Percentiles rank a stretch among this genome's conserved stretches.
phyloP scores from a whole-genome alignment of 2,113 vertebrate species.

The Muscicapa adusta region DNA sequence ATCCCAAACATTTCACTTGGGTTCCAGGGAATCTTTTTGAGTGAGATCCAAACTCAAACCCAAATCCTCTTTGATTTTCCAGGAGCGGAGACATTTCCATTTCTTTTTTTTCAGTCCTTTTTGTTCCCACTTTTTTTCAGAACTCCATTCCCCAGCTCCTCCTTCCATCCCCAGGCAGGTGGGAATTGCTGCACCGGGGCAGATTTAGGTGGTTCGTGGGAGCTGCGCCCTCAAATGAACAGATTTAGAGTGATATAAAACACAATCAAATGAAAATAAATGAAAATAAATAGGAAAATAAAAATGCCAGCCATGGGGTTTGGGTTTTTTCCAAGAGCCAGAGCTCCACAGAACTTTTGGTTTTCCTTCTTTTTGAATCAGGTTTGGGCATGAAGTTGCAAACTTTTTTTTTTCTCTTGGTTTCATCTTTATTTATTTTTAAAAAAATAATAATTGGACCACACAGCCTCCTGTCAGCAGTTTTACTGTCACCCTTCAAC shows the following conservation, averaged over 20 bases:
- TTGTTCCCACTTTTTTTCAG: neutral
- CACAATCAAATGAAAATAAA: conserved; percentile 10
- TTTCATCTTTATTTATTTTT: neutral
- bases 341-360: neutral
- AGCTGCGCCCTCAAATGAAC: neutral
- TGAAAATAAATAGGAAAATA: conserved; percentile 33
- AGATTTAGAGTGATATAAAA: neutral
- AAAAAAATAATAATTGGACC: conserved; percentile 34
- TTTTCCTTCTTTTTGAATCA: conserved; percentile 1
- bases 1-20: neutral
- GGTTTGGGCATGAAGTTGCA: conserved; percentile 48
- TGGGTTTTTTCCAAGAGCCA: neutral
- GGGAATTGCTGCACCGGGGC: neutral
- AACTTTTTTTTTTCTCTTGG: neutral
- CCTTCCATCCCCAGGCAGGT: neutral
- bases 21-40: conserved; percentile 10
- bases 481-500: conserved; percentile 31
- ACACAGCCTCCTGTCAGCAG: conserved; percentile 54
- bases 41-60: neutral
- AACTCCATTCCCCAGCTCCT: neutral
- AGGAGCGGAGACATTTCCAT: neutral
- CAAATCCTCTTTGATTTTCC: neutral
- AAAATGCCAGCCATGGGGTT: conserved; percentile 20
- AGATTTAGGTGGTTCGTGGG: neutral
- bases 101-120: neutral